Evolutionary conservation across 1,140 invertebrate species (phyloP), one percentile per base, ranked within the genome.

Genomic region (Vollenhovia emeryi): DNA sequence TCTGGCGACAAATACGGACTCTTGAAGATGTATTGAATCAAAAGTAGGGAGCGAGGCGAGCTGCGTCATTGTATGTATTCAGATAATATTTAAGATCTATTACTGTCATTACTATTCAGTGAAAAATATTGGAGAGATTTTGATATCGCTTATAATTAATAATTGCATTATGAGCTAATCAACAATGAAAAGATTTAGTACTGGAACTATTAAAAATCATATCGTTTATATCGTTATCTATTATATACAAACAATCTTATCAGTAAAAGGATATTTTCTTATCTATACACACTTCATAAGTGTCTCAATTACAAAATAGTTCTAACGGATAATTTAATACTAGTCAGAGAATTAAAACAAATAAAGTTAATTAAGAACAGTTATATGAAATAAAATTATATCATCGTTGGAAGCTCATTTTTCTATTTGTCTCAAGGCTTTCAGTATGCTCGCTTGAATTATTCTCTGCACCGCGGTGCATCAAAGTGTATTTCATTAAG

Each of bases 81-180:
- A 59, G 7, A 27, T 21, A 40, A 45, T 45, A 30, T 30, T 60
- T 59, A 15, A 8, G 11, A 64, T 21, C 11, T 50, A 9, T 62
- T 9, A 11, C 55, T n/a, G 5, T 30, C 24, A 59, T 59, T 55
- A 24, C 13, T 0, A 24, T 24, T 73, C n/a, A 55, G 6, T 24
- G 8, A 21, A 74, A 36, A 21, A 21, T 40, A n/a, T 33, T 0
- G 18, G 4, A 45, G 3, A 18, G 24, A 71, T 21, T 50, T 71
- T 71, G 50, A 50, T 50, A 71, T 21, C 15, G 18, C 8, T 69
- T 52, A 15, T 66, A 50, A n/a, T n/a, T 52, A 71, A 71, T 30
- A 69, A 30, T 30, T 33, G 36, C 9, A 40, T n/a, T n/a, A n/a
- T n/a, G n/a, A n/a, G n/a, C n/a, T n/a, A n/a, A n/a, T n/a, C n/a